Base-by-base conservation (phyloP, 2,797 vertebrate genomes). In the Sparidentex hasta region DNA sequence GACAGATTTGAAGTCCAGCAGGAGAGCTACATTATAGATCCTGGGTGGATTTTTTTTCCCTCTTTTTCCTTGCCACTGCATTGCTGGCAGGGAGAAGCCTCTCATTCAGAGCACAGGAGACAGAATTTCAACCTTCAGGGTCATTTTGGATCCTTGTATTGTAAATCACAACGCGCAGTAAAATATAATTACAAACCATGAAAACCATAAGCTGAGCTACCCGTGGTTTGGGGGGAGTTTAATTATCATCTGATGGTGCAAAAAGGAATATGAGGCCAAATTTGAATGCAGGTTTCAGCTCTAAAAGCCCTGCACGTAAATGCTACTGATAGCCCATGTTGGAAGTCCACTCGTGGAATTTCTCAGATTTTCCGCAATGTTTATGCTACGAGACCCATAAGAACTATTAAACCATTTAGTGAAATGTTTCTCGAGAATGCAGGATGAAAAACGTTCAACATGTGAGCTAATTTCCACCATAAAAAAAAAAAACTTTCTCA, bases 1-100 rank as follows among this genome's bases (percentile, higher is more conserved):
- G 90, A 95, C 93, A 96, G 95, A 94, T 94, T 93, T 92, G 88
- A 94, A 94, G 93, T 95, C 93, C 91, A 93, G 89, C 90, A 90
- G 91, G 88, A 91, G 84, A 82, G 74, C 79, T 94, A 81, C 91
- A 90, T 93, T 94, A 87, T 88, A 85, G 90, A 71, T 72, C 90
- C 91, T 68, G 65, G 59, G 65, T 46, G 64, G 83, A 91, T 54
- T 90, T 88, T 91, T 14, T 44, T 44, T 2, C 33, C 82, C 64
- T 46, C 52, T 79, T 66, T 84, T 82, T 78, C 33, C 71, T 81
- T 85, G 87, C 88, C 88, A 87, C 85, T 82, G 81, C 73, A 61
- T 67, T 82, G 87, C 88, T 86, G 92, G 87, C 90, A 92, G 59
- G 11, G 78, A 83, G 82, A 89, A 82, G 87, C 76, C 71, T 77